Conservation (phyloP, 2,888 invertebrate species). For the Patella caerulea region DNA sequence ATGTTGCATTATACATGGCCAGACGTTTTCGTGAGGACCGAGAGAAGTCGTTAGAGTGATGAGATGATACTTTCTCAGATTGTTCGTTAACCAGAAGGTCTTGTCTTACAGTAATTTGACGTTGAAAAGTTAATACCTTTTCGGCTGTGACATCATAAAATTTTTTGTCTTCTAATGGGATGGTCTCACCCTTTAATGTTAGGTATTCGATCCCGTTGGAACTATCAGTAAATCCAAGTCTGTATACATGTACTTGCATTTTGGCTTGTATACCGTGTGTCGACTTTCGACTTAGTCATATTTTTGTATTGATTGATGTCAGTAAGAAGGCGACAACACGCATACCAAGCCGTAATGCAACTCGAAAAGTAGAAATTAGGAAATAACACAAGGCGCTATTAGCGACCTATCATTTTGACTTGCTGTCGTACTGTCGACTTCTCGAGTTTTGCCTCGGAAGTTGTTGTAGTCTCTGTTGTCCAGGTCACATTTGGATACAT, state of each 20-base stretch:
- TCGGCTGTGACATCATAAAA: background rate
- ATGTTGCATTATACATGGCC: background rate
- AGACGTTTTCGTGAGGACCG: background rate
- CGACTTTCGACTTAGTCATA: too few relatives aligned
- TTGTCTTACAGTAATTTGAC: background rate
- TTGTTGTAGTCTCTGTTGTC: too few relatives aligned
- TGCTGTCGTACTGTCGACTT: too few relatives aligned
- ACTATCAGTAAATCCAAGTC: background rate
- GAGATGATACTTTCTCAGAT: background rate
- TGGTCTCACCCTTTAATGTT: background rate
- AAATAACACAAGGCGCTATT: too few relatives aligned
- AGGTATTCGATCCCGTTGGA: background rate
- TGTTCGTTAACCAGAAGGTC: background rate
- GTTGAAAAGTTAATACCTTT: background rate
- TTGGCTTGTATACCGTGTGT: too few relatives aligned
- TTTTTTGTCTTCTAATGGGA: background rate
- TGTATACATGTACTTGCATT: background rate
- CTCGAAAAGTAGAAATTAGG: too few relatives aligned
- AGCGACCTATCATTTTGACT: too few relatives aligned
- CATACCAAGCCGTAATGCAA: too few relatives aligned
- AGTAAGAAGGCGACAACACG: too few relatives aligned
- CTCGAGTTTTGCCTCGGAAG: too few relatives aligned
- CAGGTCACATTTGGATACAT: too few relatives aligned
- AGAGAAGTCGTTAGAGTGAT: background rate
- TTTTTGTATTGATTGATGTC: too few relatives aligned